Evolutionary conservation across 2,888 invertebrate genomes (phyloP), one percentile per base, ranked within the genome.

Genomic region (Lumbricus terrestris): DNA sequence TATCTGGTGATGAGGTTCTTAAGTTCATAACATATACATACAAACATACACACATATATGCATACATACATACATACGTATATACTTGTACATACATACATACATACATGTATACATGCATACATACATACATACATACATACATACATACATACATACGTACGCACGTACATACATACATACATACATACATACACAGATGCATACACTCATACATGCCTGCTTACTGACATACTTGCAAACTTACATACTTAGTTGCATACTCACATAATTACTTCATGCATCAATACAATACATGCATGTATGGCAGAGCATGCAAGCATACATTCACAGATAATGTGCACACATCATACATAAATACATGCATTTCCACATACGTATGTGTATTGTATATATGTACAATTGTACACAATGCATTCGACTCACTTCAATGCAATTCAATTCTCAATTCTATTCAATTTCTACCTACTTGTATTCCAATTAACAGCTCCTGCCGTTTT

Each of bases 401-500:
- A 6, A 69, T 40, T 40, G 6, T 40, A 11, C 6, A 40, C 15
- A 40, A 40, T 40, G 8, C 40, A 29, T 69, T 69, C 29, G 13
- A 0, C 2, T 69, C 0, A 69, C 23, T 23, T 15, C 20, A 20
- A 47, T 20, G 18, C 20, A 20, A 47, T 20, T 47, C 20, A 20
- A 18, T 20, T 20, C 23, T 23, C 15, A 18, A 3, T 20, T 4
- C 23, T 20, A 47, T 13, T 18, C 11, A 15, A 13, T 47, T 1
- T 6, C 23, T 47, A 23, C 6, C 23, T 20, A 47, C 3, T 89
- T 20, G 69, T 69, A 5, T 88, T 85, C n/a, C 35, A 16, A 83
- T 23, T 35, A 90, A 18, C 90, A 93, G 93, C 94, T 40, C 95
- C 95, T 18, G 93, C 92, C 54, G 92, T 92, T 42, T 95, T 95